These are phyloP conservation scores for Ephestia elutella DNA, from an alignment of 1,140 invertebrate genomes.

Conservation along the genomic window DNA sequence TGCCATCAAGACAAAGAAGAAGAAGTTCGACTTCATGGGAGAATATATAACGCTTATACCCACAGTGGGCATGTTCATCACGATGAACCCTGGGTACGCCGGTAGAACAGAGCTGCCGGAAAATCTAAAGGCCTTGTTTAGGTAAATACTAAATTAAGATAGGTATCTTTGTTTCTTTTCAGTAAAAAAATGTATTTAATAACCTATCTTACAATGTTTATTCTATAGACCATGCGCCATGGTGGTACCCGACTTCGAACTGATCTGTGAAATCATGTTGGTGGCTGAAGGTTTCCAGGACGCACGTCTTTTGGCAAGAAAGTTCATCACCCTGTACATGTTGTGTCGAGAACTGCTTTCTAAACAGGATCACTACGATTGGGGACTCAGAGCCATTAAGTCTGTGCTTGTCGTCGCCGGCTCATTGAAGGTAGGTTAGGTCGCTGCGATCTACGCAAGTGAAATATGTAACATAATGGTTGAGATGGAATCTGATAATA, in stretches of 20 bases:
- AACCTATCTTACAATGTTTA: neutral
- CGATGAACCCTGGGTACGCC: constrained; percentile 95
- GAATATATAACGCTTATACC: constrained; percentile 84
- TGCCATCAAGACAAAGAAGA: constrained; percentile 87
- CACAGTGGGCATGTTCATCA: constrained; percentile 93
- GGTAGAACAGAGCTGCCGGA: constrained; percentile 90
- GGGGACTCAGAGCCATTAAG: constrained; percentile 94
- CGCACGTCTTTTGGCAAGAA: constrained; percentile 88
- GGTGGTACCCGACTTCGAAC: constrained; percentile 94
- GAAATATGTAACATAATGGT: too few relatives aligned
- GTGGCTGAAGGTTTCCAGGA: constrained; percentile 95
- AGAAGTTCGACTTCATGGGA: constrained; percentile 88
- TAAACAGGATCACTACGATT: constrained; percentile 97
- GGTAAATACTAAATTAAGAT: constrained; percentile 56
- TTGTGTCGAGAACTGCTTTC: constrained; percentile 91
- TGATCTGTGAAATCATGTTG: constrained; percentile 96
- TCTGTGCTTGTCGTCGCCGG: constrained; percentile 94
- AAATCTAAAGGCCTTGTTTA: constrained; percentile 83
- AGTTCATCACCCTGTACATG: constrained; percentile 93
- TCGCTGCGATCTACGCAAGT: too few relatives aligned
- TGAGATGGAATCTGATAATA: too few relatives aligned
- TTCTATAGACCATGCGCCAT: constrained; percentile 89
- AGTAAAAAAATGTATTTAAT: neutral
- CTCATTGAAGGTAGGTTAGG: constrained; percentile 77
- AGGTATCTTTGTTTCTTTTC: neutral